Conservation (phyloP, 2,797 vertebrate genomes). For the Epinephelus malabaricus region DNA sequence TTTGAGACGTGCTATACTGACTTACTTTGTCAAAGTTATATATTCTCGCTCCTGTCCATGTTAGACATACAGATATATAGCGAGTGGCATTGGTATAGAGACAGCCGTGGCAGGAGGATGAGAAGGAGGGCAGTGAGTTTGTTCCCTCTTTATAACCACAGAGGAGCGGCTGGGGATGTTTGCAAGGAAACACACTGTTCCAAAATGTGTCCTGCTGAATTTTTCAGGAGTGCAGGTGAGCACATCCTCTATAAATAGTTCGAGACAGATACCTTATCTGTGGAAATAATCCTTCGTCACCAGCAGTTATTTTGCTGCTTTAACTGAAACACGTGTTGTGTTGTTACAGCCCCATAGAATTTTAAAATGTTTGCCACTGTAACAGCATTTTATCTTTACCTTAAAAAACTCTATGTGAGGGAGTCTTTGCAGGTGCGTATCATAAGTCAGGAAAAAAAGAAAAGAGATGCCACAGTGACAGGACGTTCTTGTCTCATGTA, state of each 20-base stretch:
- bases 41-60: neutral
- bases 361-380: neutral
- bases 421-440: neutral
- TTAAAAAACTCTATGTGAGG: neutral
- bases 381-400: neutral
- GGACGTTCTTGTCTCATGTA: neutral
- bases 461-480: neutral
- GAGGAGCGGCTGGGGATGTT: slow-evolving; percentile 35
- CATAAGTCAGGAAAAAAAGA: neutral
- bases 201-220: slow-evolving; percentile 55
- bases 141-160: slow-evolving; percentile 40
- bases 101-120: neutral
- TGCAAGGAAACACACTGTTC: slow-evolving; percentile 48
- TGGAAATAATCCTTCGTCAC: slow-evolving; percentile 1
- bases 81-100: neutral
- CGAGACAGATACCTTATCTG: neutral
- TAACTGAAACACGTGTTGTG: neutral
- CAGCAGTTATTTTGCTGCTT: neutral
- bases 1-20: neutral
- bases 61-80: neutral
- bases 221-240: slow-evolving; percentile 60
- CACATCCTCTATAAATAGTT: slow-evolving; percentile 53
- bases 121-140: slow-evolving; percentile 40
- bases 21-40: neutral
- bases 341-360: neutral